phyloP scores from a whole-genome alignment of 2,113 vertebrate genomes.

The Onychostruthus taczanowskii region DNA sequence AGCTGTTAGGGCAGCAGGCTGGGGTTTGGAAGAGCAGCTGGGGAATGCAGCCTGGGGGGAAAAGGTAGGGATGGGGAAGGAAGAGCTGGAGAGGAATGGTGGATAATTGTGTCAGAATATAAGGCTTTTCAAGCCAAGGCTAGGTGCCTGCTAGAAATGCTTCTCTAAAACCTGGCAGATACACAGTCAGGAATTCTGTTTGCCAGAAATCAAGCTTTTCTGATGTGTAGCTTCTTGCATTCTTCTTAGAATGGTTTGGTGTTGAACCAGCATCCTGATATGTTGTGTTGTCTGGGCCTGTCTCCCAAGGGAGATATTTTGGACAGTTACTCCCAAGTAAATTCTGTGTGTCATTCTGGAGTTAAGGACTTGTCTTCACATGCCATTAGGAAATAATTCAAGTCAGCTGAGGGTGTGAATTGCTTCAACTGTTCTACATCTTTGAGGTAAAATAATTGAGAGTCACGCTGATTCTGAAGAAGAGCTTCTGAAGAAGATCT shows the following conservation, averaged over 20 bases:
- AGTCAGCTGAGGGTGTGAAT: background rate
- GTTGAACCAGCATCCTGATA: background rate
- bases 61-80: background rate
- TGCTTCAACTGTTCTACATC: background rate
- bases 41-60: background rate
- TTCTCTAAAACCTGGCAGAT: background rate
- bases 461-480: background rate
- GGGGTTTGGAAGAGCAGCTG: background rate
- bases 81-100: background rate
- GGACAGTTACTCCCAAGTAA: background rate
- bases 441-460: background rate
- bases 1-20: background rate
- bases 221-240: background rate
- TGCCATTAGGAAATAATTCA: background rate
- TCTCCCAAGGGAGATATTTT: background rate
- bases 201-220: background rate
- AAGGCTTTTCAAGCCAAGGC: background rate
- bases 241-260: background rate
- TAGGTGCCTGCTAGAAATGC: background rate
- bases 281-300: background rate
- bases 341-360: background rate
- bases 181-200: background rate
- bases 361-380: conserved; percentile 11
- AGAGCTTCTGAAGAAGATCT: background rate
- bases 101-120: background rate